Conservation (phyloP, 2,113 vertebrate genomes). For the Manacus vitellinus region DNA sequence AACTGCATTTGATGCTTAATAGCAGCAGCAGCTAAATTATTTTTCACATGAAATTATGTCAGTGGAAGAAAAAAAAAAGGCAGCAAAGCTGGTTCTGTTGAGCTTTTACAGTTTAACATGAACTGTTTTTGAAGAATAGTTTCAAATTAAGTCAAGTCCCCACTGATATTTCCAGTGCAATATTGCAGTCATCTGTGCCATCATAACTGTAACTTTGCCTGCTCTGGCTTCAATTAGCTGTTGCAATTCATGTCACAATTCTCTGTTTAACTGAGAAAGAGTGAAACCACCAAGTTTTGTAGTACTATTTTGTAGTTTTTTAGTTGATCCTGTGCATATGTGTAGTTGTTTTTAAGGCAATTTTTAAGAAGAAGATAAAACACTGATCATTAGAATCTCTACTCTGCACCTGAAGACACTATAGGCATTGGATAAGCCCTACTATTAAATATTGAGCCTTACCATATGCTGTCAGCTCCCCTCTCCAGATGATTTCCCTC, state of each 20-base stretch:
- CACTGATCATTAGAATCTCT: neutral
- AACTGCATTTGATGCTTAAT: neutral
- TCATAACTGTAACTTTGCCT: neutral
- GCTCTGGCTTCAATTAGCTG: neutral
- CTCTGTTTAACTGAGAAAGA: neutral
- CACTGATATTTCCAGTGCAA: neutral
- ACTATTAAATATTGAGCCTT: neutral
- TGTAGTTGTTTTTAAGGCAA: neutral
- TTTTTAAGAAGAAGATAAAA: neutral
- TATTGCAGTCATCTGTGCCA: neutral
- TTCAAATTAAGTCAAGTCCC: neutral
- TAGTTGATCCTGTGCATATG: neutral
- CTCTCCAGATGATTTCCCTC: slow-evolving; percentile 65
- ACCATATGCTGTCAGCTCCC: slow-evolving; percentile 77
- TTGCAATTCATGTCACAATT: neutral
- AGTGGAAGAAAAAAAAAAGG: neutral
- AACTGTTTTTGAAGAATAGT: neutral
- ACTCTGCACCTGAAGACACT: neutral
- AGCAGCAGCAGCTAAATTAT: neutral
- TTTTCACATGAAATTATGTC: neutral
- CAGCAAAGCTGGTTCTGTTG: neutral
- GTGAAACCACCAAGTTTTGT: neutral
- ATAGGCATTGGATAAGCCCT: neutral
- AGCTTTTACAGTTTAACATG: neutral
- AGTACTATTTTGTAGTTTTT: neutral